Conservation (phyloP, 2,888 invertebrate genomes). For the Leptinotarsa juncta region DNA sequence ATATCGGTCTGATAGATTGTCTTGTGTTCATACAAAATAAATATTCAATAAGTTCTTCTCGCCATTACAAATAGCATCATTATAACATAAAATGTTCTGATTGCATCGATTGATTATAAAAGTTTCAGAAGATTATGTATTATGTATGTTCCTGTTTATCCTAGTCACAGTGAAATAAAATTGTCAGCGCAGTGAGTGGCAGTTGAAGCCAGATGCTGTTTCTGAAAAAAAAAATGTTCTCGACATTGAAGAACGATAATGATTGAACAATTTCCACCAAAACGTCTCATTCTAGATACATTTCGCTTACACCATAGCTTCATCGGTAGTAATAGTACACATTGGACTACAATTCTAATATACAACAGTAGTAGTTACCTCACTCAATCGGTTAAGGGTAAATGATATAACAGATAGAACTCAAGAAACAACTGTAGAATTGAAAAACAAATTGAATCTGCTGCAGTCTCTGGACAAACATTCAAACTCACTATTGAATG, state of each 20-base stretch:
- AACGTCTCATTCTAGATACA: too few species aligned
- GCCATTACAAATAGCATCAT: not conserved
- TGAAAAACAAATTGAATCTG: too few species aligned
- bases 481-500: too few species aligned
- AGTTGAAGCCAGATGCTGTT: not conserved
- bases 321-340: too few species aligned
- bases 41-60: not conserved
- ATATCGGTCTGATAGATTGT: slow-evolving; percentile 24
- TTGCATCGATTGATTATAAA: slow-evolving; percentile 1
- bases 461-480: too few species aligned
- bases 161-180: not conserved
- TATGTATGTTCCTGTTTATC: not conserved
- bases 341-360: too few species aligned
- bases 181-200: not conserved
- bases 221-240: not conserved
- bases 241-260: not conserved
- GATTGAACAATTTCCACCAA: not conserved
- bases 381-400: too few species aligned
- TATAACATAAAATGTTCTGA: slow-evolving; percentile 3
- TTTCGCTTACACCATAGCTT: too few species aligned
- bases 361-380: too few species aligned
- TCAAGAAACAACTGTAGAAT: too few species aligned
- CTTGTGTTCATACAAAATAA: slow-evolving; percentile 10
- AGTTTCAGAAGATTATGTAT: slow-evolving; percentile 1
- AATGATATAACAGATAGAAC: too few species aligned